Conservation (phyloP, 2,797 vertebrate species). For the Cetoscarus ocellatus region DNA sequence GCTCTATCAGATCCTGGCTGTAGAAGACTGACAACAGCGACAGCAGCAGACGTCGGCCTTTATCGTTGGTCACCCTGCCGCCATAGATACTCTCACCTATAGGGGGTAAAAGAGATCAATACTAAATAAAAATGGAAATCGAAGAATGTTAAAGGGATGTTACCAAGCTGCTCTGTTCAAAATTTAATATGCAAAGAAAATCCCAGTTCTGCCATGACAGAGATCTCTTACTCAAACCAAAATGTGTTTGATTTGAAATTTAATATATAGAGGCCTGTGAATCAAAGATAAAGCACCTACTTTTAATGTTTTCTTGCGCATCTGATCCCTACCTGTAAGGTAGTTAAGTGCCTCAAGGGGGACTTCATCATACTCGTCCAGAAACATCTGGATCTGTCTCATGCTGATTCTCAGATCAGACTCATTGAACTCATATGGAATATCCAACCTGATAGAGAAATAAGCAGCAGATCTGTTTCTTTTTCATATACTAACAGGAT, state of each 20-base stretch:
- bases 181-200: too few species aligned
- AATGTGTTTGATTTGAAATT: neutral
- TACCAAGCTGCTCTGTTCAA: too few species aligned
- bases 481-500: neutral
- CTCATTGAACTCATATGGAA: conserved; percentile 96
- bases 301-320: neutral
- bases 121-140: neutral
- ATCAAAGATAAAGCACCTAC: neutral
- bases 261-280: neutral
- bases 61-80: conserved; percentile 96
- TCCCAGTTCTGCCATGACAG: too few species aligned
- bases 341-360: conserved; percentile 93
- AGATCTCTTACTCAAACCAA: too few species aligned
- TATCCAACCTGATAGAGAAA: conserved; percentile 90
- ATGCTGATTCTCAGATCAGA: conserved; percentile 94
- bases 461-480: fast-evolving
- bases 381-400: conserved; percentile 95
- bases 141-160: neutral
- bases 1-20: conserved; percentile 85
- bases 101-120: neutral
- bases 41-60: conserved; percentile 93
- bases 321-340: conserved; percentile 88
- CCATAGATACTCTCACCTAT: conserved; percentile 97
- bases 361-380: conserved; percentile 92
- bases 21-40: conserved; percentile 93